Conservation (phyloP, 2,113 vertebrate species). For the Brienomyrus brachyistius region DNA sequence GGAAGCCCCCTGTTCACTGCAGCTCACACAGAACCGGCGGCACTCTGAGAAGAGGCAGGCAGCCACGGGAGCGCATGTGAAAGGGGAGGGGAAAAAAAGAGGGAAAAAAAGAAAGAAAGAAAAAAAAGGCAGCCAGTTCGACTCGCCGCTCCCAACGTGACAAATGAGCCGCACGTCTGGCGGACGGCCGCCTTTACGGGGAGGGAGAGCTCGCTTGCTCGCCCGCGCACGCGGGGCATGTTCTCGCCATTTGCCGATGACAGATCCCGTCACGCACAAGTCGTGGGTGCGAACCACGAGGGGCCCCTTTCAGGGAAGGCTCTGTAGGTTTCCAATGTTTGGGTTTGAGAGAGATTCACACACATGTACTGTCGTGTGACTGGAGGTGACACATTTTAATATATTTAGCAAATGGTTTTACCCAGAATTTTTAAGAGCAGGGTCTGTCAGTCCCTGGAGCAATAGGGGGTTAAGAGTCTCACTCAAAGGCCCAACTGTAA, state of each 20-base stretch:
- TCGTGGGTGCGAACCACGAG: background rate
- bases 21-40: constrained; percentile 43
- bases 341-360: background rate
- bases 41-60: constrained; percentile 70
- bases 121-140: constrained; percentile 20
- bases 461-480: background rate
- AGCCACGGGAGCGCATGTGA: constrained; percentile 56
- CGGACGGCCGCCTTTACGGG: background rate
- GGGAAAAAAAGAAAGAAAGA: constrained; percentile 56
- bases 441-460: background rate
- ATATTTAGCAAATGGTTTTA: background rate
- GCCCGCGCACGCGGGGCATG: background rate
- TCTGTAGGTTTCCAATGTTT: background rate
- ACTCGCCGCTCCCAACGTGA: background rate
- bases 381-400: background rate
- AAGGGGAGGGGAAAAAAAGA: constrained; percentile 19
- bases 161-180: background rate
- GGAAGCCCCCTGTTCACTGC: constrained; percentile 39
- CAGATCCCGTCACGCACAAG: background rate
- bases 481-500: background rate
- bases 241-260: background rate
- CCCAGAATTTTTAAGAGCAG: background rate
- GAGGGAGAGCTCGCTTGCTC: background rate
- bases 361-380: background rate
- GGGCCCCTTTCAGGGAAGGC: background rate